Base-by-base conservation (phyloP, 2,113 vertebrate genomes). In the Alligator sinensis region DNA sequence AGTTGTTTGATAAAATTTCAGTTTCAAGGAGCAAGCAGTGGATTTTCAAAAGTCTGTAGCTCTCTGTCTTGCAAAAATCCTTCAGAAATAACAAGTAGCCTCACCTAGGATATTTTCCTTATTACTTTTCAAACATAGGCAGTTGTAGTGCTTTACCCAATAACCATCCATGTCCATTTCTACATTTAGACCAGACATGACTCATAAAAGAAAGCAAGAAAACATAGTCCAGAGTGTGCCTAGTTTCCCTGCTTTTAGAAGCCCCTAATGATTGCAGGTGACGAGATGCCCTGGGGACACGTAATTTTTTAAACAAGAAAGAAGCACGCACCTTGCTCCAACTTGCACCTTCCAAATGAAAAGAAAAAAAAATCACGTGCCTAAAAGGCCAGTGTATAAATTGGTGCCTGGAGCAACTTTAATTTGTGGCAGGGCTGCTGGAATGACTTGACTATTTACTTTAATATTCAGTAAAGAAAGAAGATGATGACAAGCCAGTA, bases 381-480 rank as follows among this genome's bases (percentile, higher is more conserved):
- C 74, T 95, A 83, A 95, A 96, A 96, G 95, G 58, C 70, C 90
- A 91, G 55, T 83, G 75, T 92, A 93, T 94, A 94, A 96, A 97
- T 94, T 86, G 94, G 30, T 96, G 95, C 93, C 96, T 92, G 63
- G 83, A 96, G 95, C 92, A 9, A 89, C 82, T 84, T 91, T 94
- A 96, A 88, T 96, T 96, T 96, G 93, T 96, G 92, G 77, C 92
- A 87, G 76, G 91, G 72, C 64, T 97, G 75, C 77, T 97, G 4
- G n/a, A 93, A 95, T 96, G 95, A 47, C 82, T 96, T 95, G 93
- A 61, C 94, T 98, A 95, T 98, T 98, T 97, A 95, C 96, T 98
- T 98, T 97, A 97, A 97, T 98, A 96, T 94, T 96, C 90, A 91
- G 19, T 86, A 93, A 97, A 95, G 92, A 97, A 95, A 92, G 95